Conservation (phyloP, 2,113 vertebrate species). For the Loxodonta africana region DNA sequence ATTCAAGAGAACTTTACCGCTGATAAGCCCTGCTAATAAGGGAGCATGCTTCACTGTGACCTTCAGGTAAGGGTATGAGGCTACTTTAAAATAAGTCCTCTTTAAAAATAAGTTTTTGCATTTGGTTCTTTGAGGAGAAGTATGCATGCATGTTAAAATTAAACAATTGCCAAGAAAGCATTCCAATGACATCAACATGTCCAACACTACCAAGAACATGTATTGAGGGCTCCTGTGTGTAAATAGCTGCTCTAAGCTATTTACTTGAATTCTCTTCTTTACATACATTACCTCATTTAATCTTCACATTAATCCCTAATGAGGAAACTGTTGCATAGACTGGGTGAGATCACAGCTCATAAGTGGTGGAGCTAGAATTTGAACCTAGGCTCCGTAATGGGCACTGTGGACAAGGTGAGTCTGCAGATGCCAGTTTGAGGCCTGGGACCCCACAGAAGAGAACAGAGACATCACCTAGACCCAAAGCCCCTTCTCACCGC, state of each 20-base stretch:
- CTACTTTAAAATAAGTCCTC: not conserved
- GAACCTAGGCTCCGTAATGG: not conserved
- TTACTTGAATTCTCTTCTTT: not conserved
- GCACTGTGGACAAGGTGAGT: not conserved
- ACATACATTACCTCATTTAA: not conserved
- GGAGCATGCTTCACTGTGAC: not conserved
- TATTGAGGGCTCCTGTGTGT: accelerated
- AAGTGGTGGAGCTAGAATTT: not conserved
- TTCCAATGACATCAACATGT: no score
- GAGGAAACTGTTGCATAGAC: not conserved
- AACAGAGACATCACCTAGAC: not conserved
- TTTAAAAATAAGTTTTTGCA: not conserved
- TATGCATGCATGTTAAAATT: not conserved
- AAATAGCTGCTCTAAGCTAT: not conserved
- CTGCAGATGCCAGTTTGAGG: not conserved
- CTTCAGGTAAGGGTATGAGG: not conserved
- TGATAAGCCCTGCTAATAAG: not conserved
- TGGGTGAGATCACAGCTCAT: not conserved
- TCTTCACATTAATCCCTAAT: not conserved
- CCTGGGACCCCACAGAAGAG: not conserved
- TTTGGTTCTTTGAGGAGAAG: not conserved
- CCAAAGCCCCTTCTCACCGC: not conserved
- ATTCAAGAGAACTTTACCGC: not conserved
- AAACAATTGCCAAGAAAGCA: not conserved
- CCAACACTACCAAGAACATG: not conserved